Evolutionary conservation across 2,113 vertebrate species (phyloP).

Genomic region (Aythya baeri): DNA sequence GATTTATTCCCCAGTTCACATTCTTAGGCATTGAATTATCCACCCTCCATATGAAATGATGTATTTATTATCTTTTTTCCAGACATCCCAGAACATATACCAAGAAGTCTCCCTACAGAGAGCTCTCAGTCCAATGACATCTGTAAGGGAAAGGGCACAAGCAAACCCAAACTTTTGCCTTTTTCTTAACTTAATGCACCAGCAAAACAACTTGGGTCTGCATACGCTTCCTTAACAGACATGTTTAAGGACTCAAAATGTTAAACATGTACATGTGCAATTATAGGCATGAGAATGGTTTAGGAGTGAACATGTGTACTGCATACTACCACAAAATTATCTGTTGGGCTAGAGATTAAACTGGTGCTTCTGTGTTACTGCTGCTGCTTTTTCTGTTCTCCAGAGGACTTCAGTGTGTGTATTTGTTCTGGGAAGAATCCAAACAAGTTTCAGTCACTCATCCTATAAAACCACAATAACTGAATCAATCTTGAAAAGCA

Average conservation of each 20-base stretch:
- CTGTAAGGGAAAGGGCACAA: background rate
- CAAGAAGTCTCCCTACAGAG: background rate
- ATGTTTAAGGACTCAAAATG: background rate
- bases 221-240: background rate
- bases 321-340: background rate
- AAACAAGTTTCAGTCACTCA: background rate
- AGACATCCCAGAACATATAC: slow-evolving; percentile 6
- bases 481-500: slow-evolving; percentile 3
- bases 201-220: background rate
- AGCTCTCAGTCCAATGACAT: background rate
- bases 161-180: background rate
- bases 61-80: slow-evolving; percentile 40
- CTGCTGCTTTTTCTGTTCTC: background rate
- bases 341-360: background rate
- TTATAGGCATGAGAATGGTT: background rate
- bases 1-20: slow-evolving; percentile 32
- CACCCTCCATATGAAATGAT: background rate
- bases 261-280: background rate
- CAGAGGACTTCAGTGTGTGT: background rate
- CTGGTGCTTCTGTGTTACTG: background rate
- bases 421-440: slow-evolving; percentile 16
- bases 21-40: slow-evolving; percentile 17
- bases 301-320: background rate
- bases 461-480: slow-evolving; percentile 1
- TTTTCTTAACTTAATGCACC: background rate